phyloP scores from a whole-genome alignment of 2,113 vertebrate species.

The Dascyllus trimaculatus region DNA sequence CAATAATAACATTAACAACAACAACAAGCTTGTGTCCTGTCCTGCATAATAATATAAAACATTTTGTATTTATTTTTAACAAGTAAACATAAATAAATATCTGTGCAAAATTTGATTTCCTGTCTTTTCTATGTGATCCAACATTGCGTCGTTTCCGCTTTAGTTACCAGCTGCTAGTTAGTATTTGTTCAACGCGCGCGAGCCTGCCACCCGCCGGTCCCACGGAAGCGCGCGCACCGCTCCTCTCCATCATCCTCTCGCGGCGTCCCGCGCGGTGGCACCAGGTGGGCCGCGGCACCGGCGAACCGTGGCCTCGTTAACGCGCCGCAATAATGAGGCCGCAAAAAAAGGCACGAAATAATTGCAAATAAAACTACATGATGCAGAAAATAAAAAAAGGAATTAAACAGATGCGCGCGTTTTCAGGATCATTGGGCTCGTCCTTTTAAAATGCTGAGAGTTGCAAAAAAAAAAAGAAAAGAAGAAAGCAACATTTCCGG shows the following conservation, averaged over 20 bases:
- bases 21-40: too few relatives aligned
- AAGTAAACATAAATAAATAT: too few relatives aligned
- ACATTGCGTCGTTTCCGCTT: too few relatives aligned
- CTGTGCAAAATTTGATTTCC: too few relatives aligned
- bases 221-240: background rate
- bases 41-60: too few relatives aligned
- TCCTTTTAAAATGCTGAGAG: constrained; percentile 83
- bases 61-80: too few relatives aligned
- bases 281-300: constrained; percentile 84
- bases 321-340: constrained; percentile 80
- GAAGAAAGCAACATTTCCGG: constrained; percentile 59
- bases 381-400: constrained; percentile 88
- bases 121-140: too few relatives aligned
- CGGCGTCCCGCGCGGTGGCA: constrained; percentile 61
- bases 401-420: constrained; percentile 88
- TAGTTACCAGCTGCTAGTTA: too few relatives aligned
- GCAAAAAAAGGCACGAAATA: constrained; percentile 80
- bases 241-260: constrained; percentile 52
- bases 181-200: background rate
- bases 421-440: constrained; percentile 86
- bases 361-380: constrained; percentile 89
- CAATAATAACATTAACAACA: too few relatives aligned
- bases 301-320: constrained; percentile 85
- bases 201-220: background rate
- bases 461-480: constrained; percentile 54